A percentile compares a stretch with the other conserved stretches of the same genome.
These are phyloP conservation scores for Syngnathus rostellatus DNA, from an alignment of 2,797 vertebrate species.

Conservation along the genomic window DNA sequence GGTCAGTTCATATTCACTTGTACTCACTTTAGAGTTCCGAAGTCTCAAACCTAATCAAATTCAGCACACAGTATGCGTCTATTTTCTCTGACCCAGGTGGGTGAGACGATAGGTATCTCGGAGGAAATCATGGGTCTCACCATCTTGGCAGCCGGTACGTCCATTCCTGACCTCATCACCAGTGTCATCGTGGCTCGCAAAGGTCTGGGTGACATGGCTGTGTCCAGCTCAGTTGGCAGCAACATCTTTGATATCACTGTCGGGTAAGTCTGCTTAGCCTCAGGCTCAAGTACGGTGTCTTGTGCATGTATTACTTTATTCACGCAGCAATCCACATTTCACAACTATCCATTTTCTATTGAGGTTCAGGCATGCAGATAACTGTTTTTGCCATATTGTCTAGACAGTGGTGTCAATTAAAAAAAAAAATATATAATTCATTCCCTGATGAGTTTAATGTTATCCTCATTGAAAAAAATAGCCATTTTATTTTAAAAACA, in stretches of 20 bases:
- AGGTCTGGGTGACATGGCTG: slow-evolving; percentile 93
- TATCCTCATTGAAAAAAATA: no score
- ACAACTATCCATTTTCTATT: no score
- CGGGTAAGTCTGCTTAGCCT: slow-evolving; percentile 71
- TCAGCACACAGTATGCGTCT: not conserved
- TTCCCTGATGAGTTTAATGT: no score
- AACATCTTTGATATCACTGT: slow-evolving; percentile 98
- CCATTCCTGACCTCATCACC: slow-evolving; percentile 95
- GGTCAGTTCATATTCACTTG: slow-evolving; percentile 55
- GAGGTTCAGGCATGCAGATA: no score
- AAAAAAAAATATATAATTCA: no score
- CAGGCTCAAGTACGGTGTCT: no score
- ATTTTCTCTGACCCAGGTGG: slow-evolving; percentile 68
- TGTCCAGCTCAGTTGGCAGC: slow-evolving; percentile 95
- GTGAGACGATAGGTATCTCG: slow-evolving; percentile 93
- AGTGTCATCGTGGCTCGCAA: slow-evolving; percentile 97
- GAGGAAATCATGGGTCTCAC: slow-evolving; percentile 97
- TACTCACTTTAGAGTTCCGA: not conserved
- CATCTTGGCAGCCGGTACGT: slow-evolving; percentile 91
- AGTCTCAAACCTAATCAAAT: no score
- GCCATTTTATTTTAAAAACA: no score
- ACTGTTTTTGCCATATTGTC: no score
- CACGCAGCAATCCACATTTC: no score
- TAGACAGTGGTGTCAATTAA: no score
- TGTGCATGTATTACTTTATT: no score